A percentile compares a stretch with the other conserved stretches of the same genome.
Conservation (phyloP, 1,140 invertebrate species). For the Oedothorax gibbosus region DNA sequence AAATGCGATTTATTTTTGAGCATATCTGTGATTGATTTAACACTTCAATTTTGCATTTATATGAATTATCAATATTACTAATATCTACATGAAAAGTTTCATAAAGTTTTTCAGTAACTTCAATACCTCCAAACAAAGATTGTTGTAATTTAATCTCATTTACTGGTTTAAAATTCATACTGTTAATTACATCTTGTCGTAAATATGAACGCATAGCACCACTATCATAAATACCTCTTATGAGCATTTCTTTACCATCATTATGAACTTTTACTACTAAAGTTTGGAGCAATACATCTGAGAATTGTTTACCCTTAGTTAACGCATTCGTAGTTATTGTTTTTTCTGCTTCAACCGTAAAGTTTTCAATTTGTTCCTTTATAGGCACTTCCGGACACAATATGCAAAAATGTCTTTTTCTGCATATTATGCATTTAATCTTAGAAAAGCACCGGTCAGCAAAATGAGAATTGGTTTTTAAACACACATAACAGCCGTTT, state of each 20-base stretch:
- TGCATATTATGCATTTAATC: slow-evolving; percentile 20
- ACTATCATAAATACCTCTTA: slow-evolving; percentile 8
- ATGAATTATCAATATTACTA: slow-evolving; percentile 19
- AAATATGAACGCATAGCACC: slow-evolving; percentile 29
- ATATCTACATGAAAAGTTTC: slow-evolving; percentile 11
- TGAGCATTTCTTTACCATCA: neutral
- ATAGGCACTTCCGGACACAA: slow-evolving; percentile 23
- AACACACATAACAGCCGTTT: slow-evolving; percentile 28
- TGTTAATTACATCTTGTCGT: neutral
- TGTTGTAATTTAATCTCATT: slow-evolving; percentile 15
- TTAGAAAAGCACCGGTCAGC: slow-evolving; percentile 12
- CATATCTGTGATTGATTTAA: slow-evolving; percentile 18
- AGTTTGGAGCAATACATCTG: slow-evolving; percentile 43
- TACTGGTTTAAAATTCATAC: slow-evolving; percentile 8
- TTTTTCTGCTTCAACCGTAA: neutral
- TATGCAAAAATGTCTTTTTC: slow-evolving; percentile 13
- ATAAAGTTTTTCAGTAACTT: neutral
- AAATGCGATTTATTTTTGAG: slow-evolving; percentile 18
- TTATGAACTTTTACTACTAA: slow-evolving; percentile 31
- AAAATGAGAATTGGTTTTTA: slow-evolving; percentile 1
- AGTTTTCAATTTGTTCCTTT: neutral
- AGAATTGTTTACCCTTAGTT: slow-evolving; percentile 18
- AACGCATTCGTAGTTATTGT: slow-evolving; percentile 28
- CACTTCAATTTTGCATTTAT: slow-evolving; percentile 28
- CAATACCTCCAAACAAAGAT: slow-evolving; percentile 30